phyloP scores from a whole-genome alignment of 2,113 vertebrate species.

The Garra rufa region DNA sequence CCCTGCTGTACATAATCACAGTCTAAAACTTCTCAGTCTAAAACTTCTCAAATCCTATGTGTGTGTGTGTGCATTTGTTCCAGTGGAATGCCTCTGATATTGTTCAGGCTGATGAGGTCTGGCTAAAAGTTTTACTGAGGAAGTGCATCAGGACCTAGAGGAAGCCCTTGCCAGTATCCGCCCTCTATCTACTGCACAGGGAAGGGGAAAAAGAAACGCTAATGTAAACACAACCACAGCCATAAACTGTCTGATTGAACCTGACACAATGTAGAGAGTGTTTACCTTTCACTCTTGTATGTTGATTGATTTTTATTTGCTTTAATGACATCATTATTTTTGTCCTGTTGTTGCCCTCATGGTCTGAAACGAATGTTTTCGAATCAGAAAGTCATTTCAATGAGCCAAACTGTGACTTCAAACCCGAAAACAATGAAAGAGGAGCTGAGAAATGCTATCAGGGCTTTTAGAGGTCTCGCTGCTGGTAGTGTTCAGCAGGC shows the following conservation, averaged over 20 bases:
- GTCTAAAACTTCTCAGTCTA: too few relatives aligned
- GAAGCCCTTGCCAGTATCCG: constrained; percentile 84
- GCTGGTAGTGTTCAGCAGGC: constrained; percentile 25
- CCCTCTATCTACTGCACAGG: constrained; percentile 75
- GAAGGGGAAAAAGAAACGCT: constrained; percentile 65
- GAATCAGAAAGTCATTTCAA: not conserved
- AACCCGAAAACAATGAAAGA: not conserved
- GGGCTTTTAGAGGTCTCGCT: constrained; percentile 40
- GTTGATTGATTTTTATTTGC: constrained; percentile 49
- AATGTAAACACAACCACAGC: constrained; percentile 60
- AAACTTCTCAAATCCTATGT: too few relatives aligned
- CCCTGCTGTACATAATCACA: not conserved
- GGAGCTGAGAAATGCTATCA: not conserved
- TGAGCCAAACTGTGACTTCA: not conserved
- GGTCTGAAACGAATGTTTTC: constrained; percentile 4
- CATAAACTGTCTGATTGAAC: constrained; percentile 48
- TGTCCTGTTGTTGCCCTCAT: not conserved
- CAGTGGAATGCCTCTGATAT: constrained; percentile 65
- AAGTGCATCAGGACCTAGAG: constrained; percentile 79
- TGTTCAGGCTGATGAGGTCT: constrained; percentile 52
- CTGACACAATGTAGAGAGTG: constrained; percentile 58
- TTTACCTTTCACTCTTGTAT: constrained; percentile 48
- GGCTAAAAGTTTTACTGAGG: constrained; percentile 76
- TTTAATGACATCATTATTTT: constrained; percentile 51
- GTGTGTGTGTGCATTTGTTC: constrained; percentile 31